Evolutionary conservation across 2,797 vertebrate genomes (phyloP).

Genomic region (Pangasius djambal): DNA sequence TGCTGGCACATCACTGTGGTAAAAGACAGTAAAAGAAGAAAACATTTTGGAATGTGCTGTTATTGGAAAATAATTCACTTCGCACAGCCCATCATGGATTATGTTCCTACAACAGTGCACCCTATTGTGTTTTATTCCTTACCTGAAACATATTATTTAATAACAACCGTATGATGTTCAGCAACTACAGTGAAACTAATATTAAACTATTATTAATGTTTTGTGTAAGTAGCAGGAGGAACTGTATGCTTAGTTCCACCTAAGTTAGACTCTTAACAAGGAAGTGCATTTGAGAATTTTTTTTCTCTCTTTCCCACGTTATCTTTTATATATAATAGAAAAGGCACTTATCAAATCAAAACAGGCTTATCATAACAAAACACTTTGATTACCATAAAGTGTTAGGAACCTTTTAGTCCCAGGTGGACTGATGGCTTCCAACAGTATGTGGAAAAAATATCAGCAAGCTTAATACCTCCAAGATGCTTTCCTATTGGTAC

Average conservation of each 20-base stretch:
- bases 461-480: background rate
- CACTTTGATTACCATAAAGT: background rate
- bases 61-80: background rate
- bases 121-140: background rate
- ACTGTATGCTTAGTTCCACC: background rate
- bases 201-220: background rate
- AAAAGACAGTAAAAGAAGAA: background rate
- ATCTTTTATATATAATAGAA: background rate
- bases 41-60: background rate
- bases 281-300: background rate
- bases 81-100: background rate
- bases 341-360: slow-evolving; percentile 4
- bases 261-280: background rate
- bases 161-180: background rate
- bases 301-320: background rate
- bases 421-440: background rate
- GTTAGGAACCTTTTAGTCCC: slow-evolving; percentile 3
- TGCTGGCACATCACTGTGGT: background rate
- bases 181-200: too few species aligned
- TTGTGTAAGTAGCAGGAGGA: background rate
- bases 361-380: slow-evolving; percentile 19
- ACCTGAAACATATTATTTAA: background rate
- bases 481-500: background rate
- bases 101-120: background rate
- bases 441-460: background rate